A percentile compares a stretch with the other conserved stretches of the same genome.
Evolutionary conservation across 2,113 vertebrate genomes (phyloP).

Genomic region (Melanotaenia duboulayi): DNA sequence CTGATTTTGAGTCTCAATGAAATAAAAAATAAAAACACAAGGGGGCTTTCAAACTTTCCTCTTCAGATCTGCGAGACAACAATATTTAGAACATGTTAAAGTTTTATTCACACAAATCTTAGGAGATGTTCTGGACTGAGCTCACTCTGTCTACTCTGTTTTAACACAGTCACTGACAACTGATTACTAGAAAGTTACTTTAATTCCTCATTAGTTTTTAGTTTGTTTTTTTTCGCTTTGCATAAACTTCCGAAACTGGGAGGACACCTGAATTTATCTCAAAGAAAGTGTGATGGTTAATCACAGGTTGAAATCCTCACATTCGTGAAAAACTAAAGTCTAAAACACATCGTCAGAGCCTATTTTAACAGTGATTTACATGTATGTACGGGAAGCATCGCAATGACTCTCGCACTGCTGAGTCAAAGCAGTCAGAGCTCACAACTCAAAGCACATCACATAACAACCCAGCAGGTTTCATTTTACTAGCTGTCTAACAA

Average conservation of each 20-base stretch:
- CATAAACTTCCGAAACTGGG: not conserved
- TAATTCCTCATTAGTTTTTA: not conserved
- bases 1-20: too few relatives aligned
- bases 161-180: slow-evolving; percentile 10
- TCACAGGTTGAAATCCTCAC: not conserved
- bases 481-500: slow-evolving; percentile 10
- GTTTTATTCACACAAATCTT: slow-evolving; percentile 21
- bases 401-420: slow-evolving; percentile 27
- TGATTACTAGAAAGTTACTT: slow-evolving; percentile 23
- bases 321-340: not conserved
- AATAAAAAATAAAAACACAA: too few relatives aligned
- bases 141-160: slow-evolving; percentile 10
- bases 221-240: not conserved
- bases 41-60: too few relatives aligned
- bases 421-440: slow-evolving; percentile 57
- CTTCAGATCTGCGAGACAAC: too few relatives aligned
- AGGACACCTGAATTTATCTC: slow-evolving; percentile 3
- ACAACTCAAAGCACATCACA: slow-evolving; percentile 22
- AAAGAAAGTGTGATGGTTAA: not conserved
- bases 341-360: not conserved
- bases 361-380: slow-evolving; percentile 44
- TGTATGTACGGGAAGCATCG: slow-evolving; percentile 37
- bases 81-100: slow-evolving; percentile 30
- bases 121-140: slow-evolving; percentile 24
- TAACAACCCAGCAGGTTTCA: slow-evolving; percentile 24